Evolutionary conservation across 2,113 vertebrate species (phyloP).

Genomic region (Zosterops pallidus): DNA sequence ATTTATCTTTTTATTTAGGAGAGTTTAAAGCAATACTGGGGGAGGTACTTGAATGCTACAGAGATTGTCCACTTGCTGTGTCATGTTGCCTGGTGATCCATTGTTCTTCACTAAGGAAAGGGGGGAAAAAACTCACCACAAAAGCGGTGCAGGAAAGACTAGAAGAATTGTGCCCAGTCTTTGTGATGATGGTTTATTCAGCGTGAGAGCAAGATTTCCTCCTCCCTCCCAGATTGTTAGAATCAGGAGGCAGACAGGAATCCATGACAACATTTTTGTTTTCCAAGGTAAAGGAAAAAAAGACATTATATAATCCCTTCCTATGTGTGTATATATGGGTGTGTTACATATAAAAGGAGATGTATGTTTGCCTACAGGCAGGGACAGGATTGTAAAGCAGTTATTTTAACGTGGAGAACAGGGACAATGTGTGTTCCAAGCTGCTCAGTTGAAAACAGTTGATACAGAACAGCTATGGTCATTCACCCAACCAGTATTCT

Average conservation of each 20-base stretch:
- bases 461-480: neutral
- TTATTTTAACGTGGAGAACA: neutral
- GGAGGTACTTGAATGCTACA: neutral
- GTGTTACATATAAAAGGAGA: neutral
- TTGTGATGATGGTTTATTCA: neutral
- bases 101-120: neutral
- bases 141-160: neutral
- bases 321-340: accelerated
- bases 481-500: neutral
- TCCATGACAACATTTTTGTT: neutral
- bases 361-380: neutral
- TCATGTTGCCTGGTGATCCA: neutral
- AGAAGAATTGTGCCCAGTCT: neutral
- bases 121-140: neutral
- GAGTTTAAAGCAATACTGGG: neutral
- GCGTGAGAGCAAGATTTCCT: neutral
- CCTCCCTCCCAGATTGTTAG: neutral
- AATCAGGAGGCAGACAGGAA: neutral
- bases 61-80: neutral
- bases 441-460: neutral
- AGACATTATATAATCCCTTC: neutral
- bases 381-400: neutral
- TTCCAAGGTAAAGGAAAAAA: neutral
- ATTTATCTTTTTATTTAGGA: neutral
- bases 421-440: too few relatives aligned